phyloP scores from a whole-genome alignment of 92 coral and sea anemone genomes.

The Paragorgia papillata region DNA sequence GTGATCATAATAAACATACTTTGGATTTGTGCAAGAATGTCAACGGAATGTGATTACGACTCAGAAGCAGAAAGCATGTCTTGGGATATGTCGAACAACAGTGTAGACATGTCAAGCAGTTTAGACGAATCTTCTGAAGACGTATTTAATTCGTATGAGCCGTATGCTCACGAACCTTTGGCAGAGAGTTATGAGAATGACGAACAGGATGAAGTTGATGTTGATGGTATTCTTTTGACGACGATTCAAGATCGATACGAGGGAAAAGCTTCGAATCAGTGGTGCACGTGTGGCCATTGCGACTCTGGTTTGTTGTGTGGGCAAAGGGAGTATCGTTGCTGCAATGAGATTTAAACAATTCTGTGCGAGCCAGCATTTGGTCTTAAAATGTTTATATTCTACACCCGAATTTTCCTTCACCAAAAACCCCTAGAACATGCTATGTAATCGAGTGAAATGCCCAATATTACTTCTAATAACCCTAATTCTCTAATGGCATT shows the following conservation, averaged over 20 bases:
- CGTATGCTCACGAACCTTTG: too few species aligned
- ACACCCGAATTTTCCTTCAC: too few species aligned
- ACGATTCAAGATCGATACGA: background rate
- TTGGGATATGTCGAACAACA: background rate
- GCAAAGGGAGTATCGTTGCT: background rate
- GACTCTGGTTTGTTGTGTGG: too few species aligned
- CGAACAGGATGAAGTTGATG: conserved; percentile 3
- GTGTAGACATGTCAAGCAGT: background rate
- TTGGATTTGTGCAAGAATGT: too few species aligned
- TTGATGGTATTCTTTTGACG: background rate
- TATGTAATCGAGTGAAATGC: too few species aligned
- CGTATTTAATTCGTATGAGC: background rate
- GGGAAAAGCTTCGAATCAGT: background rate
- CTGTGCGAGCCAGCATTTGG: background rate
- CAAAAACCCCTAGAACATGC: too few species aligned
- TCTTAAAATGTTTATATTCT: too few species aligned
- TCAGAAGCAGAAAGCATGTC: conserved; percentile 4
- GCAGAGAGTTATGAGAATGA: background rate
- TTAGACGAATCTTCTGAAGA: background rate
- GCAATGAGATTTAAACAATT: background rate
- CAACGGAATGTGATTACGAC: background rate
- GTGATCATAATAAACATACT: too few species aligned
- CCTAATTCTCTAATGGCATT: too few species aligned
- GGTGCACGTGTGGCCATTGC: background rate
- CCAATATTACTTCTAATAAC: too few species aligned